Conservation (phyloP, 2,113 vertebrate species). For the Percopsis transmontana region DNA sequence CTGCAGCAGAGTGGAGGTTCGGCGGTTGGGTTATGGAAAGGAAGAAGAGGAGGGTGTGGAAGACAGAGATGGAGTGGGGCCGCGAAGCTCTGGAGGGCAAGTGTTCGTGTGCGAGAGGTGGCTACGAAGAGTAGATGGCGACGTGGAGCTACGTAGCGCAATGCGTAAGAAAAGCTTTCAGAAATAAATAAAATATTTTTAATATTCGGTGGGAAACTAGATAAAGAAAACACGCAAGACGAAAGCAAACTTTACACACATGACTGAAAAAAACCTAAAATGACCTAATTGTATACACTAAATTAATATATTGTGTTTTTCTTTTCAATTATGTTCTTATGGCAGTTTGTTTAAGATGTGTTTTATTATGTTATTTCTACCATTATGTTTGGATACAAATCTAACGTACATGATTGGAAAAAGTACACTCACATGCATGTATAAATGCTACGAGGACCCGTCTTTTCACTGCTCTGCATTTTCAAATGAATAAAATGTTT, state of each 20-base stretch:
- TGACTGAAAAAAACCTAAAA: too few relatives aligned
- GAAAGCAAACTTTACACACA: too few relatives aligned
- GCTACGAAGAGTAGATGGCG: slow-evolving; percentile 60
- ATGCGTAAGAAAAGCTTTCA: slow-evolving; percentile 38
- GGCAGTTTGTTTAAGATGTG: too few relatives aligned
- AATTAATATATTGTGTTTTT: too few relatives aligned
- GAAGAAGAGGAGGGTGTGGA: background rate
- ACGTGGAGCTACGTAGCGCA: slow-evolving; percentile 59
- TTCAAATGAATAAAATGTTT: background rate
- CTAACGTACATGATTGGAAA: too few relatives aligned
- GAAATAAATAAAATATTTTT: background rate
- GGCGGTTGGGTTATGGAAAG: background rate
- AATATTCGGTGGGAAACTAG: too few relatives aligned
- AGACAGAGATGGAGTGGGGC: background rate
- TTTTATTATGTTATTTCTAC: too few relatives aligned
- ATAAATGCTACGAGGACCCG: background rate
- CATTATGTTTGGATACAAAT: too few relatives aligned
- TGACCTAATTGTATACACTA: too few relatives aligned
- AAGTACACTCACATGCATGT: background rate
- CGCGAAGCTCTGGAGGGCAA: slow-evolving; percentile 17
- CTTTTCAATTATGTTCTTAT: too few relatives aligned
- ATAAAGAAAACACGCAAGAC: background rate
- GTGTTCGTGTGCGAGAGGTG: slow-evolving; percentile 68
- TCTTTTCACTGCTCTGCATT: slow-evolving; percentile 1
- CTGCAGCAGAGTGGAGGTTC: slow-evolving; percentile 63